phyloP scores from a whole-genome alignment of 23 tunicate genomes.

The Styela clava region DNA sequence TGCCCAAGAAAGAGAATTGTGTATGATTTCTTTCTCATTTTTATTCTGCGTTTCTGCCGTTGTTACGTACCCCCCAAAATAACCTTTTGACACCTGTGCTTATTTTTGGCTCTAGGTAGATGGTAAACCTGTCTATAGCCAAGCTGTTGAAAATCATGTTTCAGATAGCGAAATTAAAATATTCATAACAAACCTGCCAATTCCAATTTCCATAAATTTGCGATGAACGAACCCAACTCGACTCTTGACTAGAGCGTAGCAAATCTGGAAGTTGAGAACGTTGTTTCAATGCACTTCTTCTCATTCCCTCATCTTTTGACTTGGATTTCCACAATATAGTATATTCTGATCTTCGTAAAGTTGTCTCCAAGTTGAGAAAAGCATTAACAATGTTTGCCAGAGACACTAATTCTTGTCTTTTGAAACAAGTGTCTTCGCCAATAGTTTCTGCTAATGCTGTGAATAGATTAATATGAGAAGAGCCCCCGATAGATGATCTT shows the following conservation, averaged over 20 bases:
- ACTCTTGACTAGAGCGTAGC: constrained; percentile 67
- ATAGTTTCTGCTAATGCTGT: neutral
- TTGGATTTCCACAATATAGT: neutral
- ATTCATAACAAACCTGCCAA: constrained; percentile 37
- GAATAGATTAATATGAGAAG: constrained; percentile 5
- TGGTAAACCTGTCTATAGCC: too few relatives aligned
- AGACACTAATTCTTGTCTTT: neutral
- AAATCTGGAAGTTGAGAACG: constrained; percentile 57
- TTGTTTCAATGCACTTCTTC: constrained; percentile 60
- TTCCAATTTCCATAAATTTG: constrained; percentile 34
- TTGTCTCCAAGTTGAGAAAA: constrained; percentile 28
- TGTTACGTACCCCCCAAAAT: too few relatives aligned
- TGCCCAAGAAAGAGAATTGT: too few relatives aligned
- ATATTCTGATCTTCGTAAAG: constrained; percentile 1
- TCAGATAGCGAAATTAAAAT: too few relatives aligned
- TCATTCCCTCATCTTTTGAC: constrained; percentile 18
- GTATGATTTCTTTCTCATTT: too few relatives aligned
- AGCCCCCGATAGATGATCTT: neutral
- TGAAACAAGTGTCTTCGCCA: neutral
- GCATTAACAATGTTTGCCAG: constrained; percentile 17
- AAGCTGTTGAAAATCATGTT: too few relatives aligned
- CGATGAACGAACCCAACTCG: constrained; percentile 1
- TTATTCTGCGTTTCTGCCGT: too few relatives aligned
- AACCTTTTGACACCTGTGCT: too few relatives aligned
- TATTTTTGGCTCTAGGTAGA: too few relatives aligned